Base-by-base conservation (phyloP, 1,140 invertebrate species). In the Eufriesea mexicana region DNA sequence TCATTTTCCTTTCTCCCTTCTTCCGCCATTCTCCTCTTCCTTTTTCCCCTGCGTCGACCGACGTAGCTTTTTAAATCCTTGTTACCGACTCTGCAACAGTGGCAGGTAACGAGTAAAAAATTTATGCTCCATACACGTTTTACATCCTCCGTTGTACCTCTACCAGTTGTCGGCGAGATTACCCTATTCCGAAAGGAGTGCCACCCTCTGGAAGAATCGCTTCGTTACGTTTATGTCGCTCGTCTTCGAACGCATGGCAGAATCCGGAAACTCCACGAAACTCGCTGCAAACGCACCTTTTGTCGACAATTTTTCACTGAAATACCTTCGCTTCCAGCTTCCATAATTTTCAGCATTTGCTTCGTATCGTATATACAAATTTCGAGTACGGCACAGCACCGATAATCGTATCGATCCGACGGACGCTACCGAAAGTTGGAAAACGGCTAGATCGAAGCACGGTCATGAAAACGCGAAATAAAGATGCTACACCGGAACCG, bases 401-500 rank as follows among this genome's bases (percentile, higher is more conserved):
- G 45, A 74, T 51, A 72, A 45, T 57, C 49, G 23, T 73, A 42
- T 54, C 18, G 35, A 57, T 82, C 73, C 59, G 54, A 49, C 28
- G 75, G 2, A 64, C 25, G 62, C 10, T 28, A 62, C 55, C 61
- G 70, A 68, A 35, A 20, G 47, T 23, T 25, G 61, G 82, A 61
- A 55, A 66, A 25, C 12, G 5, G 72, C 42, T 75, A 42, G 72
- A 47, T 61, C 57, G 45, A 45, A n/a, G 62, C 61, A 42, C 54
- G 59, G 45, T 42, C 54, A 75, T 82, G 86, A 89, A 84, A 89
- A 89, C 49, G 84, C 84, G 84, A 86, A 89, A 89, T 89, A 89
- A 89, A 89, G 77, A 89, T 88, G 73, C 72, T 14, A 49, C 59
- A 79, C 89, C 49, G 45, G 55, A n/a, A 54, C 45, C 54, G 62